Percentiles rank a stretch among this genome's conserved stretches.
Conservation (phyloP, 2,797 vertebrate species). For the Schizopygopsis pylzovi region DNA sequence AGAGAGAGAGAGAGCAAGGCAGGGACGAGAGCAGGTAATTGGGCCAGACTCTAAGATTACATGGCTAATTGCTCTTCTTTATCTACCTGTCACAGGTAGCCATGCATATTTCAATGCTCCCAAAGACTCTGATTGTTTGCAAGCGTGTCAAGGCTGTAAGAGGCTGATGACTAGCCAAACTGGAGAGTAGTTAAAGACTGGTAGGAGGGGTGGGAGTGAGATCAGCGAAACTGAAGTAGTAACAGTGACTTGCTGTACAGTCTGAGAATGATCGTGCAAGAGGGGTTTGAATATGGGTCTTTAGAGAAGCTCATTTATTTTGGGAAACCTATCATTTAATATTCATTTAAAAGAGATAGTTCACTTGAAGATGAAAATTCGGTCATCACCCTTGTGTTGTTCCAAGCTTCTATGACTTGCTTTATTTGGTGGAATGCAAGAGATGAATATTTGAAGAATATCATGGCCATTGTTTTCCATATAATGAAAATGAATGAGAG, state of each 20-base stretch:
- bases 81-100: slow-evolving; percentile 85
- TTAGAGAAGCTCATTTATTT: slow-evolving; percentile 3
- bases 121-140: slow-evolving; percentile 87
- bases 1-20: not conserved
- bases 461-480: not conserved
- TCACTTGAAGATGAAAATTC: not conserved
- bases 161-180: slow-evolving; percentile 82
- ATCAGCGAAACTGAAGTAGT: slow-evolving; percentile 30
- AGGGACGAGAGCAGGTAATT: slow-evolving; percentile 65
- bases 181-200: slow-evolving; percentile 81
- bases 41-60: slow-evolving; percentile 82
- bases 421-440: not conserved
- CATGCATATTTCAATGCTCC: slow-evolving; percentile 89
- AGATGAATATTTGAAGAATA: not conserved
- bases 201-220: slow-evolving; percentile 63
- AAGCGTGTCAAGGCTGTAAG: slow-evolving; percentile 83
- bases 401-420: not conserved
- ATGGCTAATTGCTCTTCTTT: slow-evolving; percentile 89
- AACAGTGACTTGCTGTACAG: not conserved
- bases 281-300: not conserved
- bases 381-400: not conserved
- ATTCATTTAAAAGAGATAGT: not conserved
- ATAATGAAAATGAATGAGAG: not conserved
- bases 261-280: slow-evolving; percentile 6
- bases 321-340: not conserved